phyloP scores from a whole-genome alignment of 2,888 invertebrate species.

The Eurytoma adleriae region DNA sequence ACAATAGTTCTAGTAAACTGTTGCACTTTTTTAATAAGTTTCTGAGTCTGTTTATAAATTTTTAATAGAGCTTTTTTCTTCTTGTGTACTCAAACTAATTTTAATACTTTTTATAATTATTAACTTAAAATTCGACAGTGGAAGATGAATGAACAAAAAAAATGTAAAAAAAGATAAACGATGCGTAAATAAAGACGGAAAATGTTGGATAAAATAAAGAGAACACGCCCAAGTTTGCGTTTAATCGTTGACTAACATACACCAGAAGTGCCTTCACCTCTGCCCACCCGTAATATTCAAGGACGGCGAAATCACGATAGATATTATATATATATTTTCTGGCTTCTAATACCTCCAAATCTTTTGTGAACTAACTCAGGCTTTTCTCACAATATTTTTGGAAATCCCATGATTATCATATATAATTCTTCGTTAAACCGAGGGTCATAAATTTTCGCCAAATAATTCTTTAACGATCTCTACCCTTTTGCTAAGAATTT shows the following conservation, averaged over 20 bases:
- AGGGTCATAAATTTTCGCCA: background rate
- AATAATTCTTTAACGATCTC: background rate
- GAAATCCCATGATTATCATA: slow-evolving; percentile 15
- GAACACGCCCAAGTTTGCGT: slow-evolving; percentile 41
- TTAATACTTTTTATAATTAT: background rate
- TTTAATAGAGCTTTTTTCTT: no score
- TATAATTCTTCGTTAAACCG: background rate
- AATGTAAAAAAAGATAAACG: no score
- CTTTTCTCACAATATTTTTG: slow-evolving; percentile 14
- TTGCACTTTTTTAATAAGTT: background rate
- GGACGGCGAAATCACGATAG: slow-evolving; percentile 34
- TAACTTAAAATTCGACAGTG: background rate
- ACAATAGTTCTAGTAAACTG: no score
- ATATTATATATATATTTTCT: slow-evolving; percentile 14
- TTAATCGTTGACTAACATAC: slow-evolving; percentile 11
- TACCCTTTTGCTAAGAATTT: background rate
- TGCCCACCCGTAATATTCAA: slow-evolving; percentile 7
- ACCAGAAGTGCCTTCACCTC: slow-evolving; percentile 34
- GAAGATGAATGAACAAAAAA: slow-evolving; percentile 2
- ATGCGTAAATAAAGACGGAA: no score
- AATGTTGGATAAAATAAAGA: slow-evolving; percentile 49
- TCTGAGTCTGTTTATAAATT: background rate
- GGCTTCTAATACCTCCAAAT: background rate
- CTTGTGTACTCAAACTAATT: background rate
- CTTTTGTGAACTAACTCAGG: background rate